phyloP scores from a whole-genome alignment of 2,113 vertebrate genomes.

The Pterocles burchelli region DNA sequence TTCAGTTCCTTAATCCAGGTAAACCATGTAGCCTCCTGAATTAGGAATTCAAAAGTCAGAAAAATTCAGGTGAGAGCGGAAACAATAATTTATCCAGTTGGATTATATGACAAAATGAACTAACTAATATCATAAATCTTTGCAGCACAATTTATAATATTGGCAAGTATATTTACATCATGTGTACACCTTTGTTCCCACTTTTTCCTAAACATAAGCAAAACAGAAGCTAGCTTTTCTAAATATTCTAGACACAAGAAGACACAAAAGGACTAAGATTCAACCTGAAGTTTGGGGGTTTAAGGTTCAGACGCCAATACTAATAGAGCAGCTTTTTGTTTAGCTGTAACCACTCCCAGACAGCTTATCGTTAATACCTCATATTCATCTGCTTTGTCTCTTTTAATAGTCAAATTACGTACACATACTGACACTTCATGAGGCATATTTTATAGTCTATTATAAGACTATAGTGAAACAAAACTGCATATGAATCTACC shows the following conservation, averaged over 20 bases:
- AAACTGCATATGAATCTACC: neutral
- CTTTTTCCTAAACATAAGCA: neutral
- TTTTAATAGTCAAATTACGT: neutral
- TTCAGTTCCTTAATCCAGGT: neutral
- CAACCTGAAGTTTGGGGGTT: neutral
- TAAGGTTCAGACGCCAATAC: neutral
- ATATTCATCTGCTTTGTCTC: neutral
- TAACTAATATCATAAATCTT: neutral
- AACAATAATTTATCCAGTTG: neutral
- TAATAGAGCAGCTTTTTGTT: neutral
- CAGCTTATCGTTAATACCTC: neutral
- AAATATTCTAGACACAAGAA: neutral
- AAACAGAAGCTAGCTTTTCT: neutral
- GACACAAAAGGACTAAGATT: neutral
- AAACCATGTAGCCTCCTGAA: rapidly evolving
- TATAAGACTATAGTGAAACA: neutral
- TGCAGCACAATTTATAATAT: neutral
- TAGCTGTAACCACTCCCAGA: neutral
- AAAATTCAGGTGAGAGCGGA: neutral
- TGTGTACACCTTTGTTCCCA: neutral
- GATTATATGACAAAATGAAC: neutral
- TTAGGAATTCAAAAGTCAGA: neutral
- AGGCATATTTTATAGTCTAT: neutral
- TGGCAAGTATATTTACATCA: neutral
- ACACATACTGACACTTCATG: neutral